Evolutionary conservation across 1,140 invertebrate species (phyloP).

Genomic region (Eumeta japonica): DNA sequence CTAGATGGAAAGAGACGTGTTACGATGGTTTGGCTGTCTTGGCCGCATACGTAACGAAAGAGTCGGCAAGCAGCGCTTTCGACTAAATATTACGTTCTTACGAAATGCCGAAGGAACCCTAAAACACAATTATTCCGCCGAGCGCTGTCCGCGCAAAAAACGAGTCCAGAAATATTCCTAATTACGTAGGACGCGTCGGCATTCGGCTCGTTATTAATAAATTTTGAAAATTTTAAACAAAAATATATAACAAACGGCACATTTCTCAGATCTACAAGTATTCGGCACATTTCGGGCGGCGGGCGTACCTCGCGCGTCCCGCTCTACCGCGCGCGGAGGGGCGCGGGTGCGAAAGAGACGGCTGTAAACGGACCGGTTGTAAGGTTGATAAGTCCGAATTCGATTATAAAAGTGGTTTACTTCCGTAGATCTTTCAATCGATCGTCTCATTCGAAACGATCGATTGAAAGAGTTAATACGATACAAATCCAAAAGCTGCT

Average conservation of each 20-base stretch:
- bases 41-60: too few relatives aligned
- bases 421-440: too few relatives aligned
- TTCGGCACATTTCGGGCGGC: conserved; percentile 29
- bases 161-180: conserved; percentile 44
- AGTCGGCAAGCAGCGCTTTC: neutral
- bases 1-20: too few relatives aligned
- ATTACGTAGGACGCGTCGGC: conserved; percentile 35
- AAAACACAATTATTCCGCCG: conserved; percentile 14
- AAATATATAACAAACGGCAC: conserved; percentile 28
- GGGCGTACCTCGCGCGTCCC: conserved; percentile 22
- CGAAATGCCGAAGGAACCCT: conserved; percentile 2
- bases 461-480: conserved; percentile 1
- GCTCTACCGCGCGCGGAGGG: too few relatives aligned
- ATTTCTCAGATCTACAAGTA: conserved; percentile 42
- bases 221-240: conserved; percentile 52
- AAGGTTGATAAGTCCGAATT: too few relatives aligned
- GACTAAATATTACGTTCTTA: neutral
- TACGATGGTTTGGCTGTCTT: too few relatives aligned
- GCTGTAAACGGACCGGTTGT: conserved; percentile 11
- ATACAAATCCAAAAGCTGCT: neutral
- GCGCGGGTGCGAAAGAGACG: conserved; percentile 12
- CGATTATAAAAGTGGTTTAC: too few relatives aligned
- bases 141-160: conserved; percentile 11
- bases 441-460: neutral
- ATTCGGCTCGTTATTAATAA: conserved; percentile 37